Conservation (phyloP, 2,888 invertebrate genomes). For the Trichogramma dendrolimi region DNA sequence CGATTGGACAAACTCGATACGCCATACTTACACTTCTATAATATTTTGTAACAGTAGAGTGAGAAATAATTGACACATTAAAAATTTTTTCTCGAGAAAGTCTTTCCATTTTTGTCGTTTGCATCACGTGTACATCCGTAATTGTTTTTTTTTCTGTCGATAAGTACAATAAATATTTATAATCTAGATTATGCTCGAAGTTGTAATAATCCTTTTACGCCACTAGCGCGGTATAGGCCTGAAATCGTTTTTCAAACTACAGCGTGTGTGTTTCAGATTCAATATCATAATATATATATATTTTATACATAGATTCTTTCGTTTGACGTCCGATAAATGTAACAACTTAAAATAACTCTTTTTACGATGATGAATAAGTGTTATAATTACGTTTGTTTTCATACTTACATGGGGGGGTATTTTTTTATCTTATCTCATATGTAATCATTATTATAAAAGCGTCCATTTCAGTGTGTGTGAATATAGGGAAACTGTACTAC, state of each 20-base stretch:
- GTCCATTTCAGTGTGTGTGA: constrained; percentile 12
- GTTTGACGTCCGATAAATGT: too few species aligned
- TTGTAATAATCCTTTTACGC: constrained; percentile 7
- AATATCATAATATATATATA: too few species aligned
- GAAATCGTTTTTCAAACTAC: constrained; percentile 15
- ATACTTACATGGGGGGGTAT: too few species aligned
- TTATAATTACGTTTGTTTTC: too few species aligned
- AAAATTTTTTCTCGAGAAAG: constrained; percentile 26
- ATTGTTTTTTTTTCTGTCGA: constrained; percentile 9
- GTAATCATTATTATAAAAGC: constrained; percentile 24
- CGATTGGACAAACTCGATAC: constrained; percentile 16
- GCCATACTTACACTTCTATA: constrained; percentile 5
- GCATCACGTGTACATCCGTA: too few species aligned
- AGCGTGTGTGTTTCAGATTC: too few species aligned
- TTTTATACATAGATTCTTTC: too few species aligned
- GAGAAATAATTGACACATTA: constrained; percentile 29
- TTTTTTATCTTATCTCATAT: too few species aligned
- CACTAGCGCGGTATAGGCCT: constrained; percentile 16
- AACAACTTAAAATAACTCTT: too few species aligned
- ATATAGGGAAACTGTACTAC: too few species aligned
- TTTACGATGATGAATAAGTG: too few species aligned
- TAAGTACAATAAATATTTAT: constrained; percentile 6
- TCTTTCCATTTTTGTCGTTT: constrained; percentile 7
- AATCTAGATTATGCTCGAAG: neutral
- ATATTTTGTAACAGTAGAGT: neutral